A percentile compares a stretch with the other conserved stretches of the same genome.
These are phyloP conservation scores for Agriopis leucophaearia DNA, from an alignment of 2,888 invertebrate genomes.

Conservation along the genomic window DNA sequence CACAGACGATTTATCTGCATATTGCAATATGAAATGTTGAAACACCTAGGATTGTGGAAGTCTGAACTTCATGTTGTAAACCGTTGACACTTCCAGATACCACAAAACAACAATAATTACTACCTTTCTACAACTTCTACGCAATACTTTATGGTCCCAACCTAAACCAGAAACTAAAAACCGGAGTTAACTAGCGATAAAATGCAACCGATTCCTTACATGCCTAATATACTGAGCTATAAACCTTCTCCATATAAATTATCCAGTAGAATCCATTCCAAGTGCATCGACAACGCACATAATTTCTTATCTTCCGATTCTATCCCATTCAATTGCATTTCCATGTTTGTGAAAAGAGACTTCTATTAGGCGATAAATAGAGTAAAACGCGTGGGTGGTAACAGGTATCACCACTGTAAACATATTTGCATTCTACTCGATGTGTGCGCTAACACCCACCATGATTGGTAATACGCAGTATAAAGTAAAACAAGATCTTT, in stretches of 20 bases:
- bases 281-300: slow-evolving; percentile 48
- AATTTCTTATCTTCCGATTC: slow-evolving; percentile 50
- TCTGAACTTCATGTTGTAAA: not conserved
- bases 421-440: slow-evolving; percentile 66
- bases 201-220: not conserved
- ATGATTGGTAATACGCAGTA: slow-evolving; percentile 48
- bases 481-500: slow-evolving; percentile 46
- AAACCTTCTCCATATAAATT: not conserved
- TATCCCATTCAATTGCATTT: slow-evolving; percentile 57
- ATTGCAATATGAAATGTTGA: slow-evolving; percentile 64
- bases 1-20: slow-evolving; percentile 58
- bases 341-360: slow-evolving; percentile 62
- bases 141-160: not conserved
- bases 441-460: slow-evolving; percentile 65
- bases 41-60: slow-evolving; percentile 54
- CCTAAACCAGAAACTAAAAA: not conserved
- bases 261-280: slow-evolving; percentile 17
- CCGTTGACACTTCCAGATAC: not conserved
- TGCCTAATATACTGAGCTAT: not conserved
- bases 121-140: not conserved
- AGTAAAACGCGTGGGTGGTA: slow-evolving; percentile 61
- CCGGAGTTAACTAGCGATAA: not conserved
- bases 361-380: slow-evolving; percentile 59
- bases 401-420: slow-evolving; percentile 53
- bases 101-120: not conserved